Conservation (phyloP, 2,797 vertebrate genomes). For the Oryzias dopingdopingensis region DNA sequence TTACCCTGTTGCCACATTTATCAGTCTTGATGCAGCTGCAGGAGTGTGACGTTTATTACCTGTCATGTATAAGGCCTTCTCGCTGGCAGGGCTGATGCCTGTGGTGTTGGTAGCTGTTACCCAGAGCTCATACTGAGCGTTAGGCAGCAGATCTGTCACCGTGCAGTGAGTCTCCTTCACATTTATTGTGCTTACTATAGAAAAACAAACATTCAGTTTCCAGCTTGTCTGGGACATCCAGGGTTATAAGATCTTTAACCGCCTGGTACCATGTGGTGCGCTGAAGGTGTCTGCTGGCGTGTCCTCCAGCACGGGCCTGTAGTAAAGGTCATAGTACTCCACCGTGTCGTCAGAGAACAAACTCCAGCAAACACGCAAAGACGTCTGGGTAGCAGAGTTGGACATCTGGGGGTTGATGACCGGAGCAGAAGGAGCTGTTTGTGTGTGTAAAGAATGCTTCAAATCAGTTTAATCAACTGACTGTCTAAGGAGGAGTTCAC, state of each 20-base stretch:
- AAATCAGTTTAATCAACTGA: neutral
- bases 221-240: neutral
- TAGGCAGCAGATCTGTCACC: constrained; percentile 84
- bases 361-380: constrained; percentile 90
- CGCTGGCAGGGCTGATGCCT: constrained; percentile 88
- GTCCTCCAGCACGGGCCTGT: constrained; percentile 80
- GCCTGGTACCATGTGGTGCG: constrained; percentile 72
- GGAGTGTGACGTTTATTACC: constrained; percentile 72
- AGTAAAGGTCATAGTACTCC: constrained; percentile 87
- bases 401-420: constrained; percentile 90
- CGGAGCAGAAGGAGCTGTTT: constrained; percentile 90
- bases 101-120: constrained; percentile 89
- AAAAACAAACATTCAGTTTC: too few species aligned
- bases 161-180: constrained; percentile 93
- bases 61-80: constrained; percentile 90
- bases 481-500: too few species aligned
- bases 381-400: constrained; percentile 86
- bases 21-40: neutral
- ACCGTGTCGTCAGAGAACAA: constrained; percentile 92
- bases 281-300: constrained; percentile 48
- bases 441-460: constrained; percentile 3
- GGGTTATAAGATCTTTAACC: neutral
- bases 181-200: constrained; percentile 78
- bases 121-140: constrained; percentile 95
- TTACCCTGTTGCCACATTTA: constrained; percentile 8